A percentile compares a stretch with the other conserved stretches of the same genome.
phyloP scores from a whole-genome alignment of 2,888 invertebrate genomes.

The Leucophora obtusa region DNA sequence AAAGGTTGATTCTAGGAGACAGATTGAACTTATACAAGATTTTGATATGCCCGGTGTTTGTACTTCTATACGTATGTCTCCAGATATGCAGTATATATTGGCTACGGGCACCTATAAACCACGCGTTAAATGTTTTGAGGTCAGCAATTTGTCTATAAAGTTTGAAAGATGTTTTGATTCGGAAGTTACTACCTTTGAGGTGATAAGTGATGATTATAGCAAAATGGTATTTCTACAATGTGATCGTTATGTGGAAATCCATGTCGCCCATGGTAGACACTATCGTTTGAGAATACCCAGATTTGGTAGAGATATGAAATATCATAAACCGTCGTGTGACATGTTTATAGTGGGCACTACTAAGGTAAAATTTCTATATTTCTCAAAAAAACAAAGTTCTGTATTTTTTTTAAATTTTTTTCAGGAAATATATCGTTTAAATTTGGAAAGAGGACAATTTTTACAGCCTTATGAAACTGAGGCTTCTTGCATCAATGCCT shows the following conservation, averaged over 20 bases:
- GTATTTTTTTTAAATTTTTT: slow-evolving; percentile 16
- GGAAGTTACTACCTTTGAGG: slow-evolving; percentile 95
- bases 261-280: slow-evolving; percentile 95
- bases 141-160: slow-evolving; percentile 95
- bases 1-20: slow-evolving; percentile 91
- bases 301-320: slow-evolving; percentile 96
- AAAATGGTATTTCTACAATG: slow-evolving; percentile 91
- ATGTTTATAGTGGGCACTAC: slow-evolving; percentile 93
- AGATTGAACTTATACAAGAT: slow-evolving; percentile 98
- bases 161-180: slow-evolving; percentile 99
- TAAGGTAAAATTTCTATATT: slow-evolving; percentile 81
- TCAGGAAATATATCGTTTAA: slow-evolving; percentile 95
- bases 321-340: slow-evolving; percentile 93
- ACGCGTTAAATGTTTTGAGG: slow-evolving; percentile 96
- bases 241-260: slow-evolving; percentile 96
- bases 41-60: slow-evolving; percentile 99
- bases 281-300: slow-evolving; percentile 94
- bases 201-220: slow-evolving; percentile 96
- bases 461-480: slow-evolving; percentile 89
- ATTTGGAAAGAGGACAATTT: slow-evolving; percentile 97
- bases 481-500: slow-evolving; percentile 88
- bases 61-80: slow-evolving; percentile 89
- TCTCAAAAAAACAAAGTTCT: background rate
- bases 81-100: slow-evolving; percentile 94
- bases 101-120: slow-evolving; percentile 98